A percentile compares a stretch with the other conserved stretches of the same genome.
Conservation (phyloP, 2,888 invertebrate genomes). For the Apamea anceps region DNA sequence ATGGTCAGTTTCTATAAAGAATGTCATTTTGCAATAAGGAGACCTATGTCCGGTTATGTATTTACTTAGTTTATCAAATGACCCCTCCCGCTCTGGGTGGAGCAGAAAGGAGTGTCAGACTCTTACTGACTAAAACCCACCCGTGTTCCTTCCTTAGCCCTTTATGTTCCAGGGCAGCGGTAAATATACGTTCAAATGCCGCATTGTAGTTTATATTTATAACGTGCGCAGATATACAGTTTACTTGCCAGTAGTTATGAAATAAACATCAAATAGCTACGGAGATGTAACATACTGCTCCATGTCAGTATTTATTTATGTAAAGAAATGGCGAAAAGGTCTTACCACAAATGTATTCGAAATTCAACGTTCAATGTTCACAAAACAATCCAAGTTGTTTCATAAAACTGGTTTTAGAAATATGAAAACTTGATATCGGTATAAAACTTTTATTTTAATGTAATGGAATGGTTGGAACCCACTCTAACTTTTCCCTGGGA, state of each 20-base stretch:
- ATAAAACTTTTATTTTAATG: constrained; percentile 50
- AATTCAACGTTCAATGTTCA: constrained; percentile 30
- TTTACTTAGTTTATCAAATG: background rate
- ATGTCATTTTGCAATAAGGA: no score
- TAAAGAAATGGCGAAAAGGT: constrained; percentile 10
- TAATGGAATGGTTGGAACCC: constrained; percentile 24
- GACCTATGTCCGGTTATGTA: background rate
- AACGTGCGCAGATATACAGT: background rate
- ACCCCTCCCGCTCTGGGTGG: no score
- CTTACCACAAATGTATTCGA: constrained; percentile 18
- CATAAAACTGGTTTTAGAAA: constrained; percentile 45
- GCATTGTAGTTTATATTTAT: constrained; percentile 23
- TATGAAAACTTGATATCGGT: constrained; percentile 43
- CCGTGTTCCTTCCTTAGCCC: no score
- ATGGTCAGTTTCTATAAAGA: no score
- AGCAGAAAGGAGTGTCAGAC: no score
- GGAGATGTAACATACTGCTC: background rate
- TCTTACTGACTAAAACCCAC: no score
- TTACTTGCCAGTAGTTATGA: background rate
- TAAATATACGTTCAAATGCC: background rate
- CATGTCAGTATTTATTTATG: constrained; percentile 14
- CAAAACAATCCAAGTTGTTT: constrained; percentile 38
- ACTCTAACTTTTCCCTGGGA: constrained; percentile 28
- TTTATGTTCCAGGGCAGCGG: no score
- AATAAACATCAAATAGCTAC: constrained; percentile 24